A percentile compares a stretch with the other conserved stretches of the same genome.
Conservation (phyloP, 1,140 invertebrate genomes). For the Mactra quadrangularis region DNA sequence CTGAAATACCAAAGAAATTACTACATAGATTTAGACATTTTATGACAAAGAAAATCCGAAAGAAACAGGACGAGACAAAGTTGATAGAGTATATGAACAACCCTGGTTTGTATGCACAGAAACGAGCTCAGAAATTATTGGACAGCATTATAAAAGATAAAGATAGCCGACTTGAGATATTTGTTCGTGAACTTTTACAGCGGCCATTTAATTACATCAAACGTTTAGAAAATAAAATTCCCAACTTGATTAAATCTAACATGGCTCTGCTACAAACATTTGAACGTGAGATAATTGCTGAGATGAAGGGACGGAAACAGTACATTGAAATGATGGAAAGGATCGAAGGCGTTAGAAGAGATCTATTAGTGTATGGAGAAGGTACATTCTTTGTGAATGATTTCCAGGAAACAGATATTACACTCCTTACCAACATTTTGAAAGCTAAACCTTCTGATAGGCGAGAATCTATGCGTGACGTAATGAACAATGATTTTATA, state of each 20-base stretch:
- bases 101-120: constrained; percentile 19
- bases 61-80: constrained; percentile 39
- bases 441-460: not conserved
- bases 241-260: constrained; percentile 33
- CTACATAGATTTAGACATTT: not conserved
- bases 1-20: constrained; percentile 35
- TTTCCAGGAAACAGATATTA: constrained; percentile 51
- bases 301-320: constrained; percentile 8
- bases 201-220: constrained; percentile 49
- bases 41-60: constrained; percentile 24
- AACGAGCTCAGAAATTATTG: constrained; percentile 43
- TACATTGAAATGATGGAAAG: constrained; percentile 40
- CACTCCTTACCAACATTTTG: not conserved
- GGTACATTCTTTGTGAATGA: constrained; percentile 37
- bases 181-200: constrained; percentile 33
- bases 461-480: constrained; percentile 24
- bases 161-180: constrained; percentile 22
- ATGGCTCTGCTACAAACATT: constrained; percentile 32
- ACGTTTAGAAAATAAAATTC: constrained; percentile 44
- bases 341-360: constrained; percentile 29
- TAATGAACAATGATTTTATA: constrained; percentile 1
- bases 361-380: constrained; percentile 42
- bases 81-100: constrained; percentile 21
- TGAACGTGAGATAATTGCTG: constrained; percentile 21
- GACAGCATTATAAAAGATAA: constrained; percentile 43